Conservation (phyloP, 1,140 invertebrate species). For the Globodera ellingtonae region DNA sequence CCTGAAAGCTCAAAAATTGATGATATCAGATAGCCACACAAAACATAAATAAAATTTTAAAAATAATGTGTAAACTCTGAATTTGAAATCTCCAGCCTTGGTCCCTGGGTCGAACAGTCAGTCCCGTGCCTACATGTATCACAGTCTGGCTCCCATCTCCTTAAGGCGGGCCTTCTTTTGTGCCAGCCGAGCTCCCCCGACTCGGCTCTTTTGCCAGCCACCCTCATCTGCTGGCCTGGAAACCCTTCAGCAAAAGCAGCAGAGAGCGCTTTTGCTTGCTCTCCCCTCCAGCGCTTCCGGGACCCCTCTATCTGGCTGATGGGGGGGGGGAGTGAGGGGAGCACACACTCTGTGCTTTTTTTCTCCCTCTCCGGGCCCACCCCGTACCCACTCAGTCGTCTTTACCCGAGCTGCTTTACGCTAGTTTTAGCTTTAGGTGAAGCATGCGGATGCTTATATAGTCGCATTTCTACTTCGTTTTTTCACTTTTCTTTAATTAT, state of each 20-base stretch:
- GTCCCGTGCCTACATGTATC: no score
- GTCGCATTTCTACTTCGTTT: background rate
- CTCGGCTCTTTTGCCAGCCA: background rate
- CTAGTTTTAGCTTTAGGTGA: background rate
- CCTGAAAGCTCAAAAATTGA: no score
- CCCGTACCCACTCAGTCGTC: background rate
- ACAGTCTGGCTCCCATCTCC: no score
- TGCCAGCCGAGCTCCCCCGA: background rate
- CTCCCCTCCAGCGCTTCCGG: background rate
- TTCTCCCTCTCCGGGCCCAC: no score
- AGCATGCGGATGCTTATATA: background rate
- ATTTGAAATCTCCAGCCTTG: no score
- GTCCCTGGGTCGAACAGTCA: no score
- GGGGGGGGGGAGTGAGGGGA: background rate
- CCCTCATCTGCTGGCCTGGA: background rate
- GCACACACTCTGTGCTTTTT: background rate
- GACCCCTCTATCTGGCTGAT: background rate
- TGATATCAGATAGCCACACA: no score
- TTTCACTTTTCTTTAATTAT: background rate
- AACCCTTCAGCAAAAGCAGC: background rate
- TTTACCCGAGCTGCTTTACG: background rate
- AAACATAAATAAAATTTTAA: no score
- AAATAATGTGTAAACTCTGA: no score
- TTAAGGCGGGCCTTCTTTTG: no score
- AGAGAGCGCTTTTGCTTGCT: background rate